Base-by-base conservation (phyloP, 2,113 vertebrate genomes). In the Spheniscus mendiculus region DNA sequence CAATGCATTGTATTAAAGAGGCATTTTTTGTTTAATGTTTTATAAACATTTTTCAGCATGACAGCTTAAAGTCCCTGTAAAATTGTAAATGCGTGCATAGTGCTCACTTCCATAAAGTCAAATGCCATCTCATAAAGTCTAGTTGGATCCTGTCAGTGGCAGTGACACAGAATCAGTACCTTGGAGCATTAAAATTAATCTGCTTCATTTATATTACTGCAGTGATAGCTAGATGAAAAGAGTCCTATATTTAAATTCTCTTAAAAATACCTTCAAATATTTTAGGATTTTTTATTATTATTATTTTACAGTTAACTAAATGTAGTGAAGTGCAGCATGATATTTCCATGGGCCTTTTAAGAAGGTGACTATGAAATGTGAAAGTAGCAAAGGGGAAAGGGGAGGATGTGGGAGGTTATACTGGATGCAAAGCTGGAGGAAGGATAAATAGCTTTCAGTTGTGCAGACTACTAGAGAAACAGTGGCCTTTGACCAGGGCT, bases 21-120 rank as follows among this genome's bases (percentile, higher is more conserved):
- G 98, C 99, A 99, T 99, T 99, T 98, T 99, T 99, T 99, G 99
- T 99, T 99, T 98, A 99, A 99, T 99, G 99, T 99, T 99, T 99
- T 98, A 99, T 99, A 99, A 99, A 99, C 99, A 99, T 98, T 99
- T 99, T 98, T 98, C 97, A 98, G 98, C 98, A 97, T 98, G 98
- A 98, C 98, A 98, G 98, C 98, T 98, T 98, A 97, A 98, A 98
- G 98, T 98, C 98, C 98, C 98, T 98, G 98, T 98, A 98, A 98
- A 98, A 98, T 97, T 98, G 98, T 98, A 98, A 98, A 98, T 99
- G 98, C 83, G 97, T 97, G 98, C 98, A 97, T 98, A 97, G 98
- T 98, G 99, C 98, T 99, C 98, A 98, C 98, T 98, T 99, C 98
- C 98, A 98, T 98, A 98, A 98, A 98, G 98, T 98, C 98, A 98